phyloP scores from a whole-genome alignment of 1,140 invertebrate genomes.

The Pseudomyrmex flavicornis region DNA sequence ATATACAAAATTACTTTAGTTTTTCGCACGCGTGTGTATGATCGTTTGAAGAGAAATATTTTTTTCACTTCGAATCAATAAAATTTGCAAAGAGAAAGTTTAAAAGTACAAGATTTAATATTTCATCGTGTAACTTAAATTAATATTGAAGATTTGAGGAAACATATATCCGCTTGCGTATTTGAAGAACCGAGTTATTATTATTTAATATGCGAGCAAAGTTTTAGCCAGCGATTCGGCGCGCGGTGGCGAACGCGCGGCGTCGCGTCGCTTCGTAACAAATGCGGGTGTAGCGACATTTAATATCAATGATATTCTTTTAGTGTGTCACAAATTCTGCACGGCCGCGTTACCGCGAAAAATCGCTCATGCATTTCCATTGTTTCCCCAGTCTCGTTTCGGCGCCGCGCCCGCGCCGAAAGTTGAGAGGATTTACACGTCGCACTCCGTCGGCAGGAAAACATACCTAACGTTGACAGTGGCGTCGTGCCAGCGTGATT shows the following conservation, averaged over 20 bases:
- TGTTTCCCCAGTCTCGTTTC: conserved; percentile 7
- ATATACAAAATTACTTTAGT: not conserved
- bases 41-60: not conserved
- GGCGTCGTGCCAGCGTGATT: conserved; percentile 15
- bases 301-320: conserved; percentile 56
- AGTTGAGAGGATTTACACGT: conserved; percentile 36
- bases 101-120: conserved; percentile 18
- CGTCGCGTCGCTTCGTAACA: not conserved
- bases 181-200: conserved; percentile 4
- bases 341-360: conserved; percentile 27
- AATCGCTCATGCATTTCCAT: conserved; percentile 56
- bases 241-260: not conserved
- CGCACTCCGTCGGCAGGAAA: not conserved
- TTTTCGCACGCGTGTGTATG: not conserved
- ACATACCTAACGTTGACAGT: conserved; percentile 25
- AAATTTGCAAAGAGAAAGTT: not conserved
- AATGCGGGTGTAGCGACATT: conserved; percentile 22
- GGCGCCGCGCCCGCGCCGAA: not conserved
- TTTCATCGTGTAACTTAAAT: conserved; percentile 32
- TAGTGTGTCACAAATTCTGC: conserved; percentile 36
- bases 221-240: not conserved
- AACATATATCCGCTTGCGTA: not conserved
- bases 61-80: no score
- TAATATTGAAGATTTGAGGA: not conserved
- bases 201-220: not conserved